These are phyloP conservation scores for Pyrgilauda ruficollis DNA, from an alignment of 2,113 vertebrate genomes.

Conservation along the genomic window DNA sequence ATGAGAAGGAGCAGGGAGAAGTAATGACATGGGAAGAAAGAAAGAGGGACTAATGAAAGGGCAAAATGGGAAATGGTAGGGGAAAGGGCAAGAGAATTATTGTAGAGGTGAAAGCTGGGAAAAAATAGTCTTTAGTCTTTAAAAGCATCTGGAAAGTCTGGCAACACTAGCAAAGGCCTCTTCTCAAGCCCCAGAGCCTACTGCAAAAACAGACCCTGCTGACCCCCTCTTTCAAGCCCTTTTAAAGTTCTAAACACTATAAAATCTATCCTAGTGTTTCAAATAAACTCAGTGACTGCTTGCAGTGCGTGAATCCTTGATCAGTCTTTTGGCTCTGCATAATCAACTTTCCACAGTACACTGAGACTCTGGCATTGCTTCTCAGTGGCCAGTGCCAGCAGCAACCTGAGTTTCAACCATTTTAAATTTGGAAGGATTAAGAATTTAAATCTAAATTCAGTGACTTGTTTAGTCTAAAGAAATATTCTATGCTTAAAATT, in stretches of 20 bases:
- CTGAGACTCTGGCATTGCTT: conserved; percentile 32
- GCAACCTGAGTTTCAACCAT: conserved; percentile 35
- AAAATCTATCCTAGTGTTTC: conserved; percentile 38
- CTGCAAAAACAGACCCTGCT: conserved; percentile 39
- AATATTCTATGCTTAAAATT: not conserved
- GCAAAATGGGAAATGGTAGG: not conserved
- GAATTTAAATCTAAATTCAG: not conserved
- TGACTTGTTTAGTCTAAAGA: not conserved
- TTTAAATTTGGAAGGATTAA: conserved; percentile 4
- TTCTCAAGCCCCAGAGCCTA: conserved; percentile 28
- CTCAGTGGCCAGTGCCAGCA: conserved; percentile 9
- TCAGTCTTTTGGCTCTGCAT: conserved; percentile 46
- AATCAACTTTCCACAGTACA: conserved; percentile 44
- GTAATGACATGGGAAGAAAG: not conserved
- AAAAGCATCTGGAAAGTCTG: not conserved
- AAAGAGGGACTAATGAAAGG: not conserved
- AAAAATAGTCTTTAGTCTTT: not conserved
- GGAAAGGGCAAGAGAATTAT: not conserved
- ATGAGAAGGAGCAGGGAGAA: not conserved
- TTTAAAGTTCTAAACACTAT: conserved; percentile 29
- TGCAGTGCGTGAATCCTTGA: conserved; percentile 40
- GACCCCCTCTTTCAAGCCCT: conserved; percentile 18
- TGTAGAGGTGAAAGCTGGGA: not conserved
- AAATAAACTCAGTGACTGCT: conserved; percentile 42
- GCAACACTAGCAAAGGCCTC: not conserved